Evolutionary conservation across 2,888 invertebrate genomes (phyloP).

Genomic region (Pogonocherus hispidulus): DNA sequence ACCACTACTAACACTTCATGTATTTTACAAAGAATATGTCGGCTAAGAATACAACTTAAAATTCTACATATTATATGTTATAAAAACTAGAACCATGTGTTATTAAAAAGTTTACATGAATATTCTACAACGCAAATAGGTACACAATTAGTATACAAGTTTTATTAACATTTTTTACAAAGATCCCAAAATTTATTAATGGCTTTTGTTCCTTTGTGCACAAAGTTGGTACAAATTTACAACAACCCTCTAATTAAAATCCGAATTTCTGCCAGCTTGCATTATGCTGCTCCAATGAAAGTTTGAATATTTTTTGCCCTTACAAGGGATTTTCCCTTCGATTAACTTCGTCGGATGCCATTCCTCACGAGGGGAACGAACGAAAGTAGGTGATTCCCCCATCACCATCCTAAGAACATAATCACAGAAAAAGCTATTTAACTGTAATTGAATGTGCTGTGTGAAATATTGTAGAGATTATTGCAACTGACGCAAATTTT

Average conservation of each 20-base stretch:
- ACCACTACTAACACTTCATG: too few species aligned
- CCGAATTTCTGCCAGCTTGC: neutral
- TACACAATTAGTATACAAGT: too few species aligned
- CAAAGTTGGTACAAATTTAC: neutral
- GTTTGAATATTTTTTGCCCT: slow-evolving; percentile 13
- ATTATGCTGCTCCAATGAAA: slow-evolving; percentile 5
- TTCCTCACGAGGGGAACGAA: slow-evolving; percentile 2
- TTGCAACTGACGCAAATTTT: neutral
- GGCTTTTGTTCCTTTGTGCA: neutral
- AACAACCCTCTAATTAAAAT: neutral
- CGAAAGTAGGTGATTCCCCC: neutral
- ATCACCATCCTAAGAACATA: neutral
- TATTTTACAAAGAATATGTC: too few species aligned
- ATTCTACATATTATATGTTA: too few species aligned
- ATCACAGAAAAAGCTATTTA: slow-evolving; percentile 15
- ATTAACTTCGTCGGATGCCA: slow-evolving; percentile 12
- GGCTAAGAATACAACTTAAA: too few species aligned
- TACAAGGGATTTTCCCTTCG: slow-evolving; percentile 24
- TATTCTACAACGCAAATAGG: too few species aligned
- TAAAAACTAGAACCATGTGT: too few species aligned
- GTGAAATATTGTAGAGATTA: neutral
- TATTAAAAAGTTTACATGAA: too few species aligned
- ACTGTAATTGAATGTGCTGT: neutral
- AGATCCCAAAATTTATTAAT: too few species aligned
- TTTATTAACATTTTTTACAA: too few species aligned